These are phyloP conservation scores for Cyprinodon variegatus DNA, from an alignment of 2,113 vertebrate species.

Conservation along the genomic window DNA sequence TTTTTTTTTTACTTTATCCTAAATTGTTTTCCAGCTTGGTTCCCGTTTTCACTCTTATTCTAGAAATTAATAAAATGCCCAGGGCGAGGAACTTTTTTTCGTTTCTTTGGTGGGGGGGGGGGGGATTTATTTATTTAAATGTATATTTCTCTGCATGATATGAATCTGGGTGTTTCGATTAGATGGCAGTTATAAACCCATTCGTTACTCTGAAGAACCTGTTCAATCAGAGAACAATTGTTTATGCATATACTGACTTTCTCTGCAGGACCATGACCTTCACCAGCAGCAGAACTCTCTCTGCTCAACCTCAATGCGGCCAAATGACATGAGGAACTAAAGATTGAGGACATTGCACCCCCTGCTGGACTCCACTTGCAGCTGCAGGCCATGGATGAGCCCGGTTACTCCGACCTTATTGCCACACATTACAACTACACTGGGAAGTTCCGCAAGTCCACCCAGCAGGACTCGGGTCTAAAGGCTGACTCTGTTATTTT, in stretches of 20 bases:
- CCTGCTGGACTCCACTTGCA: constrained; percentile 54
- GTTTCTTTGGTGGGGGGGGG: too few relatives aligned
- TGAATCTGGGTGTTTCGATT: neutral
- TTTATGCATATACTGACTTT: neutral
- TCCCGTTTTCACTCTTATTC: neutral
- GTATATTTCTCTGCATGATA: neutral
- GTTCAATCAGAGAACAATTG: neutral
- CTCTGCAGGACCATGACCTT: constrained; percentile 50
- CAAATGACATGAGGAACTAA: constrained; percentile 62
- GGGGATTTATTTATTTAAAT: neutral
- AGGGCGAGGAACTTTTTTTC: too few relatives aligned
- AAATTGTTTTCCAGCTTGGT: neutral
- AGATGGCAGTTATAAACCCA: too few relatives aligned
- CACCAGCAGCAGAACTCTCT: constrained; percentile 32
- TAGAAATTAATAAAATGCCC: neutral
- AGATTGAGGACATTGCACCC: constrained; percentile 58
- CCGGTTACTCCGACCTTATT: constrained; percentile 86
- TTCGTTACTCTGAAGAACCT: neutral
- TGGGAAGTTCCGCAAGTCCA: constrained; percentile 84
- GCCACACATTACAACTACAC: constrained; percentile 95
- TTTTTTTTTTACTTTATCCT: too few relatives aligned
- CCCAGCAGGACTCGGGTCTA: constrained; percentile 80
- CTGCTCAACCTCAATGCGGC: constrained; percentile 48
- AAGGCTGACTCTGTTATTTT: constrained; percentile 90
- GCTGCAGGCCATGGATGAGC: constrained; percentile 74